These are phyloP conservation scores for Drosophila quinaria DNA, from an alignment of 2,888 invertebrate genomes.

Conservation along the genomic window DNA sequence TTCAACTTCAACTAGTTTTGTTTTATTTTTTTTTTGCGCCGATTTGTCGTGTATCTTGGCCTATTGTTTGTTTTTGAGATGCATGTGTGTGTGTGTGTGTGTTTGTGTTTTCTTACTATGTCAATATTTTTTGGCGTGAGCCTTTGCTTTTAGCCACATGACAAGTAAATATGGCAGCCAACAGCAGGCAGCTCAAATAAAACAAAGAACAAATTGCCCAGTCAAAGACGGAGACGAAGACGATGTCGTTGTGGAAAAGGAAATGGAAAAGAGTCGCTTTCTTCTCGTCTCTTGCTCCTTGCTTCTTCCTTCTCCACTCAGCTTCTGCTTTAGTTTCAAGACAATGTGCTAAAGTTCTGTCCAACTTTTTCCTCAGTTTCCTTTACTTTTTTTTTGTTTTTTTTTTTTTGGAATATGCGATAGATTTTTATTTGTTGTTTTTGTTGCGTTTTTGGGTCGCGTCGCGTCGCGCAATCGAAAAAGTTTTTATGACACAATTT, in stretches of 20 bases:
- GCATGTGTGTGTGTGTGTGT: slow-evolving; percentile 30
- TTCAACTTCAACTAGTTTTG: not conserved
- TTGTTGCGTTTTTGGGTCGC: slow-evolving; percentile 37
- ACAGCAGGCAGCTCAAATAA: slow-evolving; percentile 35
- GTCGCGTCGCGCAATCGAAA: slow-evolving; percentile 74
- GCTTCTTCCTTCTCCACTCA: not conserved
- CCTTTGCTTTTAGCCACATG: slow-evolving; percentile 79
- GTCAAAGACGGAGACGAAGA: not conserved
- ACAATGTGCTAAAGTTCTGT: slow-evolving; percentile 47
- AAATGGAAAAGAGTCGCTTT: slow-evolving; percentile 8
- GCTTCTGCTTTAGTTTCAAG: slow-evolving; percentile 23
- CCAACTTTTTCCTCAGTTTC: slow-evolving; percentile 22
- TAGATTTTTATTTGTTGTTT: slow-evolving; percentile 39
- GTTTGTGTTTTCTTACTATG: slow-evolving; percentile 64
- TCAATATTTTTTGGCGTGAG: slow-evolving; percentile 80
- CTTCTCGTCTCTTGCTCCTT: not conserved
- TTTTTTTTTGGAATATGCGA: slow-evolving; percentile 22
- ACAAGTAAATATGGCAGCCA: slow-evolving; percentile 74
- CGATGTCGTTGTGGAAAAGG: not conserved
- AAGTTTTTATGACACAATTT: slow-evolving; percentile 80
- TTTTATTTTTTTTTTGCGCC: slow-evolving; percentile 32
- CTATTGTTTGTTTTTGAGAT: slow-evolving; percentile 67
- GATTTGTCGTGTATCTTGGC: slow-evolving; percentile 56
- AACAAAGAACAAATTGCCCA: slow-evolving; percentile 68
- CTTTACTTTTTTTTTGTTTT: slow-evolving; percentile 21